Percentiles rank a stretch among this genome's conserved stretches.
Conservation (phyloP, 2,113 vertebrate genomes). For the Stigmatopora argus region DNA sequence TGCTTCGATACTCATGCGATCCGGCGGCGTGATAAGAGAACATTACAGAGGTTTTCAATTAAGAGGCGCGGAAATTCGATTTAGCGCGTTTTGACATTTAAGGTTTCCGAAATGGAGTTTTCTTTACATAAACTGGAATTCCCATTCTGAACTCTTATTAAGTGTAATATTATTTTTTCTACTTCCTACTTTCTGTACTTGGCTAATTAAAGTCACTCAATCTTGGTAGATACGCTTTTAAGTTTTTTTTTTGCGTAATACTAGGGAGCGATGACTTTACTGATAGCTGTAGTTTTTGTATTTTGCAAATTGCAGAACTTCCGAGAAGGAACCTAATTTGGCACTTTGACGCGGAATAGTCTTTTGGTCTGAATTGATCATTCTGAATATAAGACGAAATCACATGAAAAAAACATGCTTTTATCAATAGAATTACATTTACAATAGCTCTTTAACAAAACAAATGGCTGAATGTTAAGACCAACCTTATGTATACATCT, state of each 20-base stretch:
- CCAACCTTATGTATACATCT: no score
- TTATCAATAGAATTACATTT: no score
- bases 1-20: slow-evolving; percentile 54
- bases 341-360: background rate
- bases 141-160: background rate
- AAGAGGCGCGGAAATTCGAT: slow-evolving; percentile 1
- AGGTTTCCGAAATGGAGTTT: no score
- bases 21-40: slow-evolving; percentile 45
- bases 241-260: slow-evolving; percentile 25
- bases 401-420: no score
- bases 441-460: no score
- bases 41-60: slow-evolving; percentile 45
- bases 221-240: slow-evolving; percentile 9
- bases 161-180: slow-evolving; percentile 39
- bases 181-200: slow-evolving; percentile 33
- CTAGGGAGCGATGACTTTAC: slow-evolving; percentile 6
- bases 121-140: background rate
- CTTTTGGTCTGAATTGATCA: no score
- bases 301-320: slow-evolving; percentile 13
- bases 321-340: background rate
- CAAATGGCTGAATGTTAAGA: no score
- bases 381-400: no score
- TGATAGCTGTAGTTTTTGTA: slow-evolving; percentile 10
- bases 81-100: no score
- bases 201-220: slow-evolving; percentile 43